Base-by-base conservation (phyloP, 2,888 invertebrate species). In the Elegia similella region DNA sequence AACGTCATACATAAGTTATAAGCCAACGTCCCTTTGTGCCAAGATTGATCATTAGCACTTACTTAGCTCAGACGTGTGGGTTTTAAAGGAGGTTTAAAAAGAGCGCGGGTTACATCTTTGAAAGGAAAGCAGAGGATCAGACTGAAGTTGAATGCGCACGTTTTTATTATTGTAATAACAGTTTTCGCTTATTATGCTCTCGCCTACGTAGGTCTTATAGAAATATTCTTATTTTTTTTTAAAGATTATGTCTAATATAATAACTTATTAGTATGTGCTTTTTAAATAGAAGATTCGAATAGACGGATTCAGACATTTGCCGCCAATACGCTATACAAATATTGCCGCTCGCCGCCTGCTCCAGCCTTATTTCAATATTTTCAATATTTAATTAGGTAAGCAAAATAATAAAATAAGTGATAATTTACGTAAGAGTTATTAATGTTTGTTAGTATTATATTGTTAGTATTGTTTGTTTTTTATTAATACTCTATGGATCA, bases 1-100 rank as follows among this genome's bases (percentile, higher is more conserved):
- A 57, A 58, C 57, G 58, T 65, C 68, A 68, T 69, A 71, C 68
- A 72, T 73, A 64, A 70, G 62, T 70, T 65, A 72, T 72, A 68
- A 69, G 62, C 61, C 62, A 59, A 47, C 54, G 34, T 43, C 42
- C 34, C 23, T 54, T 32, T 54, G 38, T 59, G 56, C 54, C 56
- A 64, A 58, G 59, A 50, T 30, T 54, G 30, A 54, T 15, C 53
- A 42, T 42, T 23, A 42, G 8, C 47, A 13, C 52, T 53, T 53
- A 53, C 23, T 53, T 53, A 53, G 23, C n/a, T 23, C 8, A 47
- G 23, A 23, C 23, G 42, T 29, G 53, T 54, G 43, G 43, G 53
- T 43, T 54, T 54, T 54, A 30, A 43, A 44, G 30, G 6, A 47
- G 12, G 46, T 12, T 46, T 46, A 7, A 52, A 52, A 42, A 42